Percentiles rank a stretch among this genome's conserved stretches.
phyloP scores from a whole-genome alignment of 1,140 invertebrate species.

The Lucilia sericata region DNA sequence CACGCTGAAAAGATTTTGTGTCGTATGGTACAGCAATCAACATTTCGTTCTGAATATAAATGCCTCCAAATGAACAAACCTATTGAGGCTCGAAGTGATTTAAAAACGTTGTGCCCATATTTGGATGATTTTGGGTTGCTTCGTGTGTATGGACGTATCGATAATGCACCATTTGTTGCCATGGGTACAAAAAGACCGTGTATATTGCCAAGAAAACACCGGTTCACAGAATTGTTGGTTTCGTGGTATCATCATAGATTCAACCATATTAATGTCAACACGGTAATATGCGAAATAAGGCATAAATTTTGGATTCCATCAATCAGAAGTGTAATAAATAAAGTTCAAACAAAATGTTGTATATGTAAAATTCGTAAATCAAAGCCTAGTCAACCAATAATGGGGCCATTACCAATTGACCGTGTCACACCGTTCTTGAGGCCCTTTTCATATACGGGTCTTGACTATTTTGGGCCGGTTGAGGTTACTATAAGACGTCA shows the following conservation, averaged over 20 bases:
- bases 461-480: conserved; percentile 63
- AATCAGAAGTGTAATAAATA: neutral
- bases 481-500: conserved; percentile 45
- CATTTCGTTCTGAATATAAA: neutral
- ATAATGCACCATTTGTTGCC: neutral
- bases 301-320: conserved; percentile 34
- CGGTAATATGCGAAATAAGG: neutral
- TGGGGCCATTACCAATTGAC: conserved; percentile 49
- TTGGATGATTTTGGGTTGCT: neutral
- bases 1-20: neutral
- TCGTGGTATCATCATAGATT: neutral
- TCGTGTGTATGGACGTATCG: neutral
- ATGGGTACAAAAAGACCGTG: neutral
- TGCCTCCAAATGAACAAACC: neutral
- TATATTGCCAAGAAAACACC: neutral
- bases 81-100: neutral
- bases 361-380: neutral
- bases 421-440: conserved; percentile 51
- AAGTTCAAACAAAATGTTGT: neutral
- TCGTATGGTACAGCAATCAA: neutral
- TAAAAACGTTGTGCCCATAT: neutral
- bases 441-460: conserved; percentile 55
- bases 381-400: conserved; percentile 35
- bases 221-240: neutral
- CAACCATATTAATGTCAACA: neutral